These are phyloP conservation scores for Clostera curtula DNA, from an alignment of 2,888 invertebrate species.

Conservation along the genomic window DNA sequence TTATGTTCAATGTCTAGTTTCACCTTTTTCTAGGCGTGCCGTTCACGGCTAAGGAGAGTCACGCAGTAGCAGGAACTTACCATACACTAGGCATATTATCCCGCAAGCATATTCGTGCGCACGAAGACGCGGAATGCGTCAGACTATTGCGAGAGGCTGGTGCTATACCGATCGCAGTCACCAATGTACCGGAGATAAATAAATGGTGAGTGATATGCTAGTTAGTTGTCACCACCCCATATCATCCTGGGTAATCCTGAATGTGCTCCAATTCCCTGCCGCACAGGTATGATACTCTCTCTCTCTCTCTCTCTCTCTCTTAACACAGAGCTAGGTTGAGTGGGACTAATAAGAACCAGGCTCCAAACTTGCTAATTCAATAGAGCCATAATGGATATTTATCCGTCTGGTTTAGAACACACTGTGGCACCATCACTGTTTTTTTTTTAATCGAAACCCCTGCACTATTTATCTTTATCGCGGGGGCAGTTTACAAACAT, in stretches of 20 bases:
- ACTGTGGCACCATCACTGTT: too few relatives aligned
- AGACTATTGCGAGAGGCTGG: slow-evolving; percentile 84
- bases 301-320: neutral
- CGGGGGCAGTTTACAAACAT: too few relatives aligned
- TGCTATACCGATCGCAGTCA: slow-evolving; percentile 88
- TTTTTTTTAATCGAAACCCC: too few relatives aligned
- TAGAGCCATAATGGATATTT: too few relatives aligned
- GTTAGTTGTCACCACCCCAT: slow-evolving; percentile 82
- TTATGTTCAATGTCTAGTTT: neutral
- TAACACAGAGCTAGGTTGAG: too few relatives aligned
- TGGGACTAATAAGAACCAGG: too few relatives aligned
- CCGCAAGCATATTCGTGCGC: slow-evolving; percentile 77
- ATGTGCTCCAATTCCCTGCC: slow-evolving; percentile 86
- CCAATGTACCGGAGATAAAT: slow-evolving; percentile 96
- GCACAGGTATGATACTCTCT: slow-evolving; percentile 74
- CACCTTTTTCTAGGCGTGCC: slow-evolving; percentile 80
- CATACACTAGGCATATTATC: slow-evolving; percentile 80
- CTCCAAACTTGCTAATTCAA: too few relatives aligned
- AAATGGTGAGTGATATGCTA: slow-evolving; percentile 77
- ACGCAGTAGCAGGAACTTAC: slow-evolving; percentile 82
- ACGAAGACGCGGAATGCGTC: slow-evolving; percentile 87
- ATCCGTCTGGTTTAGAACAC: too few relatives aligned
- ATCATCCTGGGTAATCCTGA: slow-evolving; percentile 89
- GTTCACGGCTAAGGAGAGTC: slow-evolving; percentile 93
- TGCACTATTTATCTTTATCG: too few relatives aligned